phyloP scores from a whole-genome alignment of 2,113 vertebrate species.

The Larimichthys polyactis region DNA sequence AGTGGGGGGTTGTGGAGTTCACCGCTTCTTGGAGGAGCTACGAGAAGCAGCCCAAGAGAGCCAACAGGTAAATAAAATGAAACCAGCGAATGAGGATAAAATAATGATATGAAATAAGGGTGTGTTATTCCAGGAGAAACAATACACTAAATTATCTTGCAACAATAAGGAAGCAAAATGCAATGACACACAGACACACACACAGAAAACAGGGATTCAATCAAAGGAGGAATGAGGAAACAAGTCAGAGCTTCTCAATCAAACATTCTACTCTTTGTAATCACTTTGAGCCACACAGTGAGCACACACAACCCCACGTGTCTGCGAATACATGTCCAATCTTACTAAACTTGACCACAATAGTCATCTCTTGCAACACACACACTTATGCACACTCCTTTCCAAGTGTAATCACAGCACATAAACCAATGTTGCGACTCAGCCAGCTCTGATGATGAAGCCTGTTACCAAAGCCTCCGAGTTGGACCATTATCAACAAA shows the following conservation, averaged over 20 bases:
- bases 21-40: not conserved
- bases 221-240: constrained; percentile 14
- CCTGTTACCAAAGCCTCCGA: constrained; percentile 52
- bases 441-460: constrained; percentile 46
- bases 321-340: constrained; percentile 21
- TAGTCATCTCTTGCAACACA: constrained; percentile 29
- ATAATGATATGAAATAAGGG: not conserved
- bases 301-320: constrained; percentile 24
- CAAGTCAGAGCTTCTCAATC: constrained; percentile 20
- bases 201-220: not conserved
- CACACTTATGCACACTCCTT: constrained; percentile 10
- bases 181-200: not conserved
- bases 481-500: constrained; percentile 65
- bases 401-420: constrained; percentile 48
- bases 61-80: constrained; percentile 16
- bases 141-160: not conserved
- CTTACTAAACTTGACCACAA: constrained; percentile 27
- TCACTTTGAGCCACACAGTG: constrained; percentile 7
- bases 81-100: constrained; percentile 5
- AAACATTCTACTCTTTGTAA: constrained; percentile 34
- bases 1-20: not conserved
- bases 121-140: constrained; percentile 10
- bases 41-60: not conserved
- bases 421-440: constrained; percentile 46
- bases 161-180: constrained; percentile 10